phyloP scores from a whole-genome alignment of 2,113 vertebrate genomes.

The Hypocryptadius cinnamomeus region DNA sequence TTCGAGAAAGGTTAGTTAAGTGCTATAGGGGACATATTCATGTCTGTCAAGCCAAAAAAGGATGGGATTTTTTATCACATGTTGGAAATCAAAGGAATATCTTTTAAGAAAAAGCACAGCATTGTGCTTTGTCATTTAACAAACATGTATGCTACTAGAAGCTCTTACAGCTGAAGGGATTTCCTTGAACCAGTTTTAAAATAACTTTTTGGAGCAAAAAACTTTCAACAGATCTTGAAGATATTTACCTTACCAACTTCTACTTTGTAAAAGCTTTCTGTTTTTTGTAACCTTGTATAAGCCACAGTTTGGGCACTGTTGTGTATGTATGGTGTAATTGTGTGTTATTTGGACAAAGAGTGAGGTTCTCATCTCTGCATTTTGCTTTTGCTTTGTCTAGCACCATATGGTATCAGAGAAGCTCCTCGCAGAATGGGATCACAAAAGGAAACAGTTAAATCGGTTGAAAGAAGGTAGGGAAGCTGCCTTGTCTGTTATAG shows the following conservation, averaged over 20 bases:
- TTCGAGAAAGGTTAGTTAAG: background rate
- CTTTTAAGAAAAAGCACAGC: background rate
- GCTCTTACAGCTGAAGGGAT: background rate
- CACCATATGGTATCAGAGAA: conserved; percentile 95
- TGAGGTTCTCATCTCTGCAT: background rate
- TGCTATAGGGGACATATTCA: background rate
- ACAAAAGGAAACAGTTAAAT: conserved; percentile 80
- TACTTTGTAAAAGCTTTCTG: background rate
- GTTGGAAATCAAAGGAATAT: background rate
- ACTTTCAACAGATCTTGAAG: background rate
- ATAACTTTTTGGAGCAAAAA: background rate
- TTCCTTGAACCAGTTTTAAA: background rate
- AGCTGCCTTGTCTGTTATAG: background rate
- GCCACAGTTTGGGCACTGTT: background rate
- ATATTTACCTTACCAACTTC: background rate
- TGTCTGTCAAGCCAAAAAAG: background rate
- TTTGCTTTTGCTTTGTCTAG: conserved; percentile 61
- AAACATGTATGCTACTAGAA: background rate
- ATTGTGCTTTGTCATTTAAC: background rate
- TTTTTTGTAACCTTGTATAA: background rate
- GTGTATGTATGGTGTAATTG: background rate
- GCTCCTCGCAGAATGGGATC: conserved; percentile 91
- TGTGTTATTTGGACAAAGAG: background rate
- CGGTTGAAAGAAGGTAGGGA: conserved; percentile 79
- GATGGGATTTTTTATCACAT: background rate